Percentiles rank a stretch among this genome's conserved stretches.
Conservation (phyloP, 2,113 vertebrate genomes). For the Macquaria ambigua region DNA sequence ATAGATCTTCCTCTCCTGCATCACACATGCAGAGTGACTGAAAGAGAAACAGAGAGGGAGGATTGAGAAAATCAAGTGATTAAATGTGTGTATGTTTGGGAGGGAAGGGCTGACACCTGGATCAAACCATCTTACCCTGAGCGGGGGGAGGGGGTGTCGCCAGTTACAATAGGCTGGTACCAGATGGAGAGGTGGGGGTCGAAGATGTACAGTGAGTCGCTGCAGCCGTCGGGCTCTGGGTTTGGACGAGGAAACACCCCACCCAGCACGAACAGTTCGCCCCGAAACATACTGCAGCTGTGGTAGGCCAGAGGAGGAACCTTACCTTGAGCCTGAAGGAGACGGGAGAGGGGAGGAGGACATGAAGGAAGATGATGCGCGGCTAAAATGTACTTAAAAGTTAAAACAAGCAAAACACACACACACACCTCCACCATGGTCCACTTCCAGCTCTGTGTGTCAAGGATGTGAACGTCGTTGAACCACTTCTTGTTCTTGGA, state of each 20-base stretch:
- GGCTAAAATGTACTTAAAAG: not conserved
- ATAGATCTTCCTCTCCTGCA: slow-evolving; percentile 81
- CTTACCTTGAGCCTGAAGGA: slow-evolving; percentile 82
- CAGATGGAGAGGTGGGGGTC: slow-evolving; percentile 88
- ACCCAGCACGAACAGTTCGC: slow-evolving; percentile 85
- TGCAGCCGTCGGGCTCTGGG: slow-evolving; percentile 85
- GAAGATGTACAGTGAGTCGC: slow-evolving; percentile 87
- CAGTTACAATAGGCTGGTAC: slow-evolving; percentile 89
- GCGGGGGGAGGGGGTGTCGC: slow-evolving; percentile 83
- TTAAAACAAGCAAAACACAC: not conserved
- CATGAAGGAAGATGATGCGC: not conserved
- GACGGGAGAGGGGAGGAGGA: not conserved
- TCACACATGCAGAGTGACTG: slow-evolving; percentile 85
- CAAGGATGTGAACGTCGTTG: slow-evolving; percentile 85
- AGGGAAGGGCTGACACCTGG: not conserved
- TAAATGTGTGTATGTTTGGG: not conserved
- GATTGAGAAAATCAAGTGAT: not conserved
- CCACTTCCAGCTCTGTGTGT: slow-evolving; percentile 87
- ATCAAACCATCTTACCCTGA: slow-evolving; percentile 80
- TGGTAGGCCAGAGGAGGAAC: slow-evolving; percentile 86
- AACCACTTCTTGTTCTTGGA: slow-evolving; percentile 87
- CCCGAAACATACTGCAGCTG: slow-evolving; percentile 85
- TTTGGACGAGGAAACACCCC: slow-evolving; percentile 85
- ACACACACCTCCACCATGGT: slow-evolving; percentile 81
- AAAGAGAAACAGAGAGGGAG: not conserved